phyloP scores from a whole-genome alignment of 2,797 vertebrate genomes.

The Hylomyscus alleni region DNA sequence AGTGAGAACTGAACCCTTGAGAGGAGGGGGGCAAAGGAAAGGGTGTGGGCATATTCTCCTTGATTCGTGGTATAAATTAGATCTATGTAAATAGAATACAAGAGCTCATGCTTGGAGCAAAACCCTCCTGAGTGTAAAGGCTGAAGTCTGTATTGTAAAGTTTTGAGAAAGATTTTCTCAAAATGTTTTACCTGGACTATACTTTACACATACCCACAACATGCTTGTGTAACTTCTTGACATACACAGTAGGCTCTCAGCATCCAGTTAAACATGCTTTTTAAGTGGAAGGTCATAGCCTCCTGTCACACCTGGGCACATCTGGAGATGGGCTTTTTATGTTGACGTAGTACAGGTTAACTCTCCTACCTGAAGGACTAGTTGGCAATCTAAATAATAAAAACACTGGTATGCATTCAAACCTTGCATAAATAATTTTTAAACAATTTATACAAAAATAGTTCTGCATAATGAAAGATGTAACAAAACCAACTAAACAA shows the following conservation, averaged over 20 bases:
- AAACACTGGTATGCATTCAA: slow-evolving; percentile 94
- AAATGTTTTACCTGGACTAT: slow-evolving; percentile 87
- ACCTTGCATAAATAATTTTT: slow-evolving; percentile 93
- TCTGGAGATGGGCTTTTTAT: slow-evolving; percentile 88
- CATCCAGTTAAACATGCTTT: slow-evolving; percentile 90
- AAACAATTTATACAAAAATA: slow-evolving; percentile 99
- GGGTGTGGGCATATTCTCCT: slow-evolving; percentile 86
- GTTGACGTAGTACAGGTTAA: slow-evolving; percentile 88
- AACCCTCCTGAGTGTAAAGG: slow-evolving; percentile 89
- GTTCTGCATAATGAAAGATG: slow-evolving; percentile 95
- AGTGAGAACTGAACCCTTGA: slow-evolving; percentile 88
- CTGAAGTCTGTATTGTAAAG: slow-evolving; percentile 86
- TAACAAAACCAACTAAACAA: slow-evolving; percentile 92
- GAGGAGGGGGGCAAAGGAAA: slow-evolving; percentile 83
- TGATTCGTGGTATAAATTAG: slow-evolving; percentile 88
- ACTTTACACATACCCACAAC: slow-evolving; percentile 89
- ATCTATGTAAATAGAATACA: slow-evolving; percentile 85
- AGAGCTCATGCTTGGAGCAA: slow-evolving; percentile 89
- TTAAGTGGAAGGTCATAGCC: slow-evolving; percentile 87
- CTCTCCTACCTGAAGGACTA: slow-evolving; percentile 90
- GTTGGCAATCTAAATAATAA: slow-evolving; percentile 92
- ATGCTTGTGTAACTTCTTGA: slow-evolving; percentile 89
- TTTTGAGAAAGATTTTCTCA: slow-evolving; percentile 86
- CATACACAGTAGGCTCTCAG: slow-evolving; percentile 87
- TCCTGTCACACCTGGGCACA: slow-evolving; percentile 89